Conservation (phyloP, 2,888 invertebrate genomes). For the Neoaliturus tenellus region DNA sequence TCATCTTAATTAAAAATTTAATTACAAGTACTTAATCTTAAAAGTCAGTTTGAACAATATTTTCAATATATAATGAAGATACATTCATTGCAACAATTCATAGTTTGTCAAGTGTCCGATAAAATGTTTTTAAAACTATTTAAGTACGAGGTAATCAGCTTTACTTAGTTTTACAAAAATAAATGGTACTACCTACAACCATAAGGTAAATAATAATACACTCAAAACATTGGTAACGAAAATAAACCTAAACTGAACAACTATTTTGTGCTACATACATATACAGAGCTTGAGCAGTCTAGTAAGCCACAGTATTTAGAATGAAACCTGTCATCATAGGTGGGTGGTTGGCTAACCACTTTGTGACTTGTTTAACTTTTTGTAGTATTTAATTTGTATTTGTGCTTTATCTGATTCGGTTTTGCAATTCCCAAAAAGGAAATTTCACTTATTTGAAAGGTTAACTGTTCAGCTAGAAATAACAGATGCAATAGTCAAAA, state of each 20-base stretch:
- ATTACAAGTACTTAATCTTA: not conserved
- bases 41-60: not conserved
- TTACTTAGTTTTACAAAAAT: slow-evolving; percentile 11
- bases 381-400: not conserved
- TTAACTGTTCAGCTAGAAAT: too few species aligned
- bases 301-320: slow-evolving; percentile 58
- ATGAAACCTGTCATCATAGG: slow-evolving; percentile 37
- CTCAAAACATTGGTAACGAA: slow-evolving; percentile 37
- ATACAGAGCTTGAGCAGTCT: slow-evolving; percentile 54
- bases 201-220: not conserved
- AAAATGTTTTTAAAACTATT: not conserved
- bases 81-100: not conserved
- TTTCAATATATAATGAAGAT: not conserved
- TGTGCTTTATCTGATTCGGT: slow-evolving; percentile 4
- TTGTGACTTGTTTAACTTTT: slow-evolving; percentile 8
- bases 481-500: too few species aligned
- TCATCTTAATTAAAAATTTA: not conserved
- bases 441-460: too few species aligned
- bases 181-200: slow-evolving; percentile 29
- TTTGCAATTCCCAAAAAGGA: too few species aligned
- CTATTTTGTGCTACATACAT: slow-evolving; percentile 46
- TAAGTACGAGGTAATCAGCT: slow-evolving; percentile 45
- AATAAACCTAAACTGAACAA: slow-evolving; percentile 24
- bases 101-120: not conserved
- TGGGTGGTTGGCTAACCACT: slow-evolving; percentile 8